These are phyloP conservation scores for Aphis gossypii DNA, from an alignment of 1,140 invertebrate species.

Conservation along the genomic window DNA sequence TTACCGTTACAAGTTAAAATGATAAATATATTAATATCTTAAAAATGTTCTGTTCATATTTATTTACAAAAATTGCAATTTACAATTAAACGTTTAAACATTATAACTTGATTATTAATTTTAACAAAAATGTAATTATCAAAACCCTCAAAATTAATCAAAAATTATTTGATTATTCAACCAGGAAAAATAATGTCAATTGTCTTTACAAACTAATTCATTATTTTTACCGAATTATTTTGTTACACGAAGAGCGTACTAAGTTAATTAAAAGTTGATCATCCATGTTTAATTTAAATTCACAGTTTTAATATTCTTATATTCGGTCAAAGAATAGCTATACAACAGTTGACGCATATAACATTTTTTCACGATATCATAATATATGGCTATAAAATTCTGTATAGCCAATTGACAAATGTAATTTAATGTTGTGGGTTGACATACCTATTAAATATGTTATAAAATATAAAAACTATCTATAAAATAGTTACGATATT, in stretches of 20 bases:
- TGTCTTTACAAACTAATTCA: neutral
- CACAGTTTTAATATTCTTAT: neutral
- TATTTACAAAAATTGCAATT: neutral
- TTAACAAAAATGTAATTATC: neutral
- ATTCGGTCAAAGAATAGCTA: neutral
- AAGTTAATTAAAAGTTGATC: neutral
- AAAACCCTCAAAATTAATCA: neutral
- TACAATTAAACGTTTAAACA: neutral
- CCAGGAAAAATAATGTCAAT: neutral
- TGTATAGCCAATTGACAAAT: neutral
- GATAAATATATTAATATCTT: neutral
- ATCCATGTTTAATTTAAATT: neutral
- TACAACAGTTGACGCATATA: neutral
- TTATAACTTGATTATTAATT: neutral
- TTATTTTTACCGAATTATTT: neutral
- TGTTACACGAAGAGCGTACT: neutral
- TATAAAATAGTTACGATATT: neutral
- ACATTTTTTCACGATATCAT: neutral
- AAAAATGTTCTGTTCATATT: neutral
- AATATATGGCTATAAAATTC: neutral
- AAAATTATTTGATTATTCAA: neutral
- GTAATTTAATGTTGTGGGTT: neutral
- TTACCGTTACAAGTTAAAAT: neutral
- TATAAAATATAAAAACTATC: neutral
- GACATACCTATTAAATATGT: neutral